These are phyloP conservation scores for Bufotes viridis DNA, from an alignment of 2,797 vertebrate genomes.

Conservation along the genomic window DNA sequence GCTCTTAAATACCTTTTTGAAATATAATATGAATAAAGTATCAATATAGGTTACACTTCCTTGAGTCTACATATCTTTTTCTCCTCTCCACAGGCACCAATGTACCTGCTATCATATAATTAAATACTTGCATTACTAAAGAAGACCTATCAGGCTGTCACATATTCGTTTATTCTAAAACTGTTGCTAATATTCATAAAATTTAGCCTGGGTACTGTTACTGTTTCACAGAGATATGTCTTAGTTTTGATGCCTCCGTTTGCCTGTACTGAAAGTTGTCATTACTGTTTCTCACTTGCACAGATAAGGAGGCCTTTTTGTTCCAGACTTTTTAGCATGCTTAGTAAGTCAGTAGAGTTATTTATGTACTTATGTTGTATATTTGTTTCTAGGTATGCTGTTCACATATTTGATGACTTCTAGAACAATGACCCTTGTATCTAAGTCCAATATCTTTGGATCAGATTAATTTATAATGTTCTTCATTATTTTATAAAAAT, in stretches of 20 bases:
- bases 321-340: not conserved
- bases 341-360: not conserved
- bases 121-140: not conserved
- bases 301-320: not conserved
- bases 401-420: no score
- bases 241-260: not conserved
- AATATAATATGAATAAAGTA: not conserved
- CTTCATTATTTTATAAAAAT: no score
- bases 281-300: not conserved
- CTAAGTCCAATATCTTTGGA: no score
- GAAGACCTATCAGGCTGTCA: not conserved
- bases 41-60: not conserved
- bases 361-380: not conserved
- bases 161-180: not conserved
- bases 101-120: not conserved
- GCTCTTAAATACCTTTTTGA: not conserved
- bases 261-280: not conserved
- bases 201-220: not conserved
- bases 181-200: not conserved
- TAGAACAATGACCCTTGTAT: no score
- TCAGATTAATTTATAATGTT: no score
- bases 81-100: not conserved
- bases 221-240: not conserved
- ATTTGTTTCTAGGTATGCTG: no score
- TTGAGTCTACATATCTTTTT: not conserved